Evolutionary conservation across 2,888 invertebrate genomes (phyloP), one percentile per base, ranked within the genome.

Genomic region (Pachliopta kotzebuea): DNA sequence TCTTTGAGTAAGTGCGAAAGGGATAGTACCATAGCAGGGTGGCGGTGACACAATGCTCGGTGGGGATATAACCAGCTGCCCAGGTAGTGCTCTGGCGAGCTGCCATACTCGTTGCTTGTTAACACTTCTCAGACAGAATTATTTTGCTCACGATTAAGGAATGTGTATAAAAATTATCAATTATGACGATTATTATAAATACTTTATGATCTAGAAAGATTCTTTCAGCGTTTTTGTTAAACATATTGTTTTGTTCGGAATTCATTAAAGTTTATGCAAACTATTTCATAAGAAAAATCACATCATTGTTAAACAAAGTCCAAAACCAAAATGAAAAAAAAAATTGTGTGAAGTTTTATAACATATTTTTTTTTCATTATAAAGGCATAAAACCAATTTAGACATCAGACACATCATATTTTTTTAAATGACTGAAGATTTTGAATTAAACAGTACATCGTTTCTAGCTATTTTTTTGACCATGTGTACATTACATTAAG

Each of bases 31-130:
- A 84, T 83, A 77, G 84, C 84, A 84, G 88, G 88, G 83, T 83
- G 81, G 76, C 79, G 79, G 62, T 59, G 59, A 54, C 73, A 76
- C 76, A 76, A 67, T 77, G 78, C 72, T 78, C 80, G 84, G 89
- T 86, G 88, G 90, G 89, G 90, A 79, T 77, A 80, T 68, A 76
- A 82, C 86, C 91, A 90, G 90, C 90, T 90, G 91, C 86, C 83
- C 87, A 89, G 89, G 90, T 89, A 90, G 89, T 85, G 84, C 80
- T 79, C 83, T 73, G 80, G 84, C 86, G 84, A 83, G 81, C 78
- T 83, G 86, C 85, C 80, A 81, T 80, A 85, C 84, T 85, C 88
- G 79, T 79, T 81, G 86, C 89, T 89, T 88, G 86, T 90, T 89
- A 88, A 86, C 89, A 86, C 88, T 83, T 77, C 76, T 82, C 76